These are phyloP conservation scores for Spermophilus dauricus DNA, from an alignment of 2,113 vertebrate genomes.

Conservation along the genomic window DNA sequence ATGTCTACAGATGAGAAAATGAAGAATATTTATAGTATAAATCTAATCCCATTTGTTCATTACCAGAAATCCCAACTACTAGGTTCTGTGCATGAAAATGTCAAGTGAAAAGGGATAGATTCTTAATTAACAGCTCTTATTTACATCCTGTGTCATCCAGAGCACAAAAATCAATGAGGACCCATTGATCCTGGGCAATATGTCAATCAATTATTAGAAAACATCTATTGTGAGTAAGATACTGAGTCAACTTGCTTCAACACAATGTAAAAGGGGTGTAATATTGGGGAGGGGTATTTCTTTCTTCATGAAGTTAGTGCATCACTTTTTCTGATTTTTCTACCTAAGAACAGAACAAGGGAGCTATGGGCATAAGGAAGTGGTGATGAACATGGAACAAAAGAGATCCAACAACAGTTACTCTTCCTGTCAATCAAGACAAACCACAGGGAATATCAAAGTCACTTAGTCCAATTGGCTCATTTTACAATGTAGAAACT, in stretches of 20 bases:
- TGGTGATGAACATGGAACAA: not conserved
- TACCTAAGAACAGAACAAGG: not conserved
- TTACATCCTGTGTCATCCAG: conserved; percentile 62
- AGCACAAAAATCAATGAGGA: conserved; percentile 72
- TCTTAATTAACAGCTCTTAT: conserved; percentile 77
- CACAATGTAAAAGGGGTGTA: not conserved
- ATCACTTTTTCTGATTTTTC: not conserved
- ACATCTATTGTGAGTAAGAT: not conserved
- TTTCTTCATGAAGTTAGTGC: not conserved
- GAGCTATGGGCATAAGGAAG: not conserved
- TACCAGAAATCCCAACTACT: conserved; percentile 20
- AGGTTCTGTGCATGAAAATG: not conserved
- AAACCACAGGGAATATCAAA: not conserved
- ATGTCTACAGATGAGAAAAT: conserved; percentile 6
- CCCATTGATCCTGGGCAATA: conserved; percentile 58
- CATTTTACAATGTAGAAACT: not conserved
- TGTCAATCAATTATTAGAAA: conserved; percentile 64
- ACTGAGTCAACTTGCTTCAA: conserved; percentile 4
- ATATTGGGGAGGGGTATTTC: not conserved
- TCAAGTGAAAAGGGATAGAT: conserved; percentile 58
- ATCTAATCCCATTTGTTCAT: not conserved
- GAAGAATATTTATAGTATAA: not conserved
- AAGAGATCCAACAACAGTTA: not conserved
- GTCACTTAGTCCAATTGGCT: not conserved
- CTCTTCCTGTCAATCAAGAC: not conserved